Conservation (phyloP, 2,888 invertebrate genomes). For the Andrena fulva region DNA sequence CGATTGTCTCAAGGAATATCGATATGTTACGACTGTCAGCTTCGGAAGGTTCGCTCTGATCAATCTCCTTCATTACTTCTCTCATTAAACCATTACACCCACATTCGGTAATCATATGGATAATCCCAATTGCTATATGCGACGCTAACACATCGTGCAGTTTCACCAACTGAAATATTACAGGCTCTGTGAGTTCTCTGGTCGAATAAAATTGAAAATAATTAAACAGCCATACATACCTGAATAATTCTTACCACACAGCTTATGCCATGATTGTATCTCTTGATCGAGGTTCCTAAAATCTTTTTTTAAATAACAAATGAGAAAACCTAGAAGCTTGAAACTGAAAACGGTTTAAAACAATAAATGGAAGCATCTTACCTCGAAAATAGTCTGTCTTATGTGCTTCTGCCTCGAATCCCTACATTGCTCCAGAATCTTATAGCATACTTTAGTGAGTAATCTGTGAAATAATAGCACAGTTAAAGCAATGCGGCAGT, state of each 20-base stretch:
- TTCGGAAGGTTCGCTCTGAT: constrained; percentile 88
- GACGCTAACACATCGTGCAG: constrained; percentile 90
- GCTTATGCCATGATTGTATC: constrained; percentile 92
- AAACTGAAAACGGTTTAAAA: constrained; percentile 49
- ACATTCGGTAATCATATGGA: constrained; percentile 89
- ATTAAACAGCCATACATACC: constrained; percentile 80
- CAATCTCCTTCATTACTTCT: constrained; percentile 91
- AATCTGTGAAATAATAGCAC: constrained; percentile 84
- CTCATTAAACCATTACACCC: constrained; percentile 89
- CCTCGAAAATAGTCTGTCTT: constrained; percentile 88
- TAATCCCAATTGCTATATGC: constrained; percentile 90
- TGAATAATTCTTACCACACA: constrained; percentile 90
- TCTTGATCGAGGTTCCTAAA: constrained; percentile 92
- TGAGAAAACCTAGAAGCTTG: neutral
- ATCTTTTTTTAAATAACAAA: constrained; percentile 87
- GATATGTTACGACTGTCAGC: constrained; percentile 82
- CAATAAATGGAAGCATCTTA: constrained; percentile 68
- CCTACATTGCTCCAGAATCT: constrained; percentile 88
- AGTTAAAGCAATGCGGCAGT: neutral
- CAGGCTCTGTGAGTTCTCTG: constrained; percentile 59
- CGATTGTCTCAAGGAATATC: constrained; percentile 79
- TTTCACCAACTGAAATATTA: constrained; percentile 89
- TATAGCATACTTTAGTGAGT: constrained; percentile 90
- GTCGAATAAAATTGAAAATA: constrained; percentile 14
- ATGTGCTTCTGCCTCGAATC: constrained; percentile 88